Conservation (phyloP, 2,888 invertebrate genomes). For the Caenorhabditis doughertyi region DNA sequence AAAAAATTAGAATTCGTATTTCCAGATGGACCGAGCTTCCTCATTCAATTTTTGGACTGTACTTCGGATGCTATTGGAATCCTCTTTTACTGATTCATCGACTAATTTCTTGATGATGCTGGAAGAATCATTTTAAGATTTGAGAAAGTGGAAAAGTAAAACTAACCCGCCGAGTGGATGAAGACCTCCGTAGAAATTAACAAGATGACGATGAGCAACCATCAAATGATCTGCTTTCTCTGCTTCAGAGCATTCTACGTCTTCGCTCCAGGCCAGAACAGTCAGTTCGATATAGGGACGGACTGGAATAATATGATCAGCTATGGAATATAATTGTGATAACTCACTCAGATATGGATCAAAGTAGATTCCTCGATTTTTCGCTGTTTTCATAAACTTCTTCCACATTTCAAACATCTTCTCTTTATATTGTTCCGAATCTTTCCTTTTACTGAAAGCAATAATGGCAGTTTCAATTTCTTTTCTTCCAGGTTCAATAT, state of each 20-base stretch:
- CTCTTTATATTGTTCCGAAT: constrained; percentile 15
- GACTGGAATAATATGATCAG: constrained; percentile 28
- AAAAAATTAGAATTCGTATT: too few relatives aligned
- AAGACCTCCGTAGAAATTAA: constrained; percentile 34
- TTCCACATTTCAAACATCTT: constrained; percentile 30
- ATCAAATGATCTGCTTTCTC: constrained; percentile 23
- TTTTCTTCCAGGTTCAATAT: constrained; percentile 17
- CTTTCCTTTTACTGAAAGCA: constrained; percentile 9
- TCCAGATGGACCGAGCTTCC: too few relatives aligned
- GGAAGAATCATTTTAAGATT: background rate
- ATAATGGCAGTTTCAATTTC: constrained; percentile 44
- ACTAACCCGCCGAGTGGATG: constrained; percentile 50
- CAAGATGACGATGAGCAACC: constrained; percentile 21
- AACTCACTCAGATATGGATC: constrained; percentile 48
- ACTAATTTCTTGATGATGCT: background rate
- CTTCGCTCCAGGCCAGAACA: constrained; percentile 14
- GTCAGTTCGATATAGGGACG: constrained; percentile 48
- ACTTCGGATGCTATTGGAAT: too few relatives aligned
- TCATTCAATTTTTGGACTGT: too few relatives aligned
- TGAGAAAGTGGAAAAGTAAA: background rate
- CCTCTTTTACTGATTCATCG: background rate
- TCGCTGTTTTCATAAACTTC: constrained; percentile 42
- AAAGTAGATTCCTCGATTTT: constrained; percentile 18
- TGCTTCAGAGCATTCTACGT: background rate
- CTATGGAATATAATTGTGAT: background rate